Evolutionary conservation across 1,140 invertebrate species (phyloP), one percentile per base, ranked within the genome.

Genomic region (Oedothorax gibbosus): DNA sequence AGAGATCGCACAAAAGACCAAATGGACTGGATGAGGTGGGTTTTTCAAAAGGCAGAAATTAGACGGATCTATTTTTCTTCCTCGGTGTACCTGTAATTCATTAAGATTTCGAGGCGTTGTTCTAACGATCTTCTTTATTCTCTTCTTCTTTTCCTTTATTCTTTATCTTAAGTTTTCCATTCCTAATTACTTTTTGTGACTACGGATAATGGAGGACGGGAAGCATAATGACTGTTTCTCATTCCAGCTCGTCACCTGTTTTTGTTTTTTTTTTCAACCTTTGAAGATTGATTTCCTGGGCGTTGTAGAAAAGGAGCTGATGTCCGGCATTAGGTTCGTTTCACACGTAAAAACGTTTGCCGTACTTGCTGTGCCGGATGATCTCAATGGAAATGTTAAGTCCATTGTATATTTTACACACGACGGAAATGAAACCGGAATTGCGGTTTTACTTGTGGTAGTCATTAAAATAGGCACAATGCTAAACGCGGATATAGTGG

Each of bases 161-260:
- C 49, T 8, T 64, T 50, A 21, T 14, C n/a, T 20, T 50, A 35
- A 62, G 57, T 35, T 20, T 35, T 20, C 56, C 20, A 0, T 77
- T 77, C 35, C 77, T 79, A 79, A 79, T 79, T 79, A 68, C 64
- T 79, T 64, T 79, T 20, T n/a, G 20, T 79, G 77, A 56, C 64
- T 79, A 15, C 49, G 9, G 50, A 20, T 20, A 35, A 35, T 0
- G 56, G 60, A 49, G 20, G 2, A n/a, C 18, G 20, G 64, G 68
- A 9, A 54, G 18, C 20, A 68, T 68, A 49, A 68, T 68, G 77
- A 14, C 6, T 68, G 64, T 35, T 68, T 54, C 50, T 12, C 77
- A 79, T 68, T 79, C 18, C 18, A 35, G 35, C 20, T 68, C 64
- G 62, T 57, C 77, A 79, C 77, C 77, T 79, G 51, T 12, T 65